phyloP scores from a whole-genome alignment of 2,888 invertebrate genomes.

The Metopia argyrocephala region DNA sequence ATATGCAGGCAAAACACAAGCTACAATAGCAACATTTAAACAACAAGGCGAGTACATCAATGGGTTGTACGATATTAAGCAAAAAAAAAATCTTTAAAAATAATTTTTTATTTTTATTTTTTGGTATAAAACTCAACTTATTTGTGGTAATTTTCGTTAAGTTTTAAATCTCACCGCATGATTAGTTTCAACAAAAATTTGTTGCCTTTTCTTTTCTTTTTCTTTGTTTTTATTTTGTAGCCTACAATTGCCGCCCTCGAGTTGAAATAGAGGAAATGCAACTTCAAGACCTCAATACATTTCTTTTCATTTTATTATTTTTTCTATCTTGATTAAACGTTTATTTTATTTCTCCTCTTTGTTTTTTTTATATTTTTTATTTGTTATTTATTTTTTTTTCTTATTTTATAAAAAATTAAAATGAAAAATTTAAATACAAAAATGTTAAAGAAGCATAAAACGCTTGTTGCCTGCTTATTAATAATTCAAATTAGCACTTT shows the following conservation, averaged over 20 bases:
- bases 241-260: slow-evolving; percentile 61
- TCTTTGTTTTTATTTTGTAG: slow-evolving; percentile 10
- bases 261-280: slow-evolving; percentile 25
- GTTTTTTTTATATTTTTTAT: slow-evolving; percentile 39
- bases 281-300: slow-evolving; percentile 4
- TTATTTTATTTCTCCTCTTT: slow-evolving; percentile 14
- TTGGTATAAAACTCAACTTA: slow-evolving; percentile 48
- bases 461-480: slow-evolving; percentile 72
- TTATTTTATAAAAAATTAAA: slow-evolving; percentile 19
- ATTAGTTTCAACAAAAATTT: slow-evolving; percentile 72
- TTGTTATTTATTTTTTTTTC: slow-evolving; percentile 42
- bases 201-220: background rate
- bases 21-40: slow-evolving; percentile 36
- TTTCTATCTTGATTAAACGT: slow-evolving; percentile 63
- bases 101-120: background rate
- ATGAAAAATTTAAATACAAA: slow-evolving; percentile 9
- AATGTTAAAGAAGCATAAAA: slow-evolving; percentile 28
- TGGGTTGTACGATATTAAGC: slow-evolving; percentile 26
- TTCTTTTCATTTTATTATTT: background rate
- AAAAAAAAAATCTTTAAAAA: background rate
- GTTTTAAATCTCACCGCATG: slow-evolving; percentile 78
- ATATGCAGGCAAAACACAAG: slow-evolving; percentile 35
- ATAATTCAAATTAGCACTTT: slow-evolving; percentile 79
- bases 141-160: slow-evolving; percentile 62
- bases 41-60: slow-evolving; percentile 50